Base-by-base conservation (phyloP, 1,140 invertebrate species). In the Goniozus legneri region DNA sequence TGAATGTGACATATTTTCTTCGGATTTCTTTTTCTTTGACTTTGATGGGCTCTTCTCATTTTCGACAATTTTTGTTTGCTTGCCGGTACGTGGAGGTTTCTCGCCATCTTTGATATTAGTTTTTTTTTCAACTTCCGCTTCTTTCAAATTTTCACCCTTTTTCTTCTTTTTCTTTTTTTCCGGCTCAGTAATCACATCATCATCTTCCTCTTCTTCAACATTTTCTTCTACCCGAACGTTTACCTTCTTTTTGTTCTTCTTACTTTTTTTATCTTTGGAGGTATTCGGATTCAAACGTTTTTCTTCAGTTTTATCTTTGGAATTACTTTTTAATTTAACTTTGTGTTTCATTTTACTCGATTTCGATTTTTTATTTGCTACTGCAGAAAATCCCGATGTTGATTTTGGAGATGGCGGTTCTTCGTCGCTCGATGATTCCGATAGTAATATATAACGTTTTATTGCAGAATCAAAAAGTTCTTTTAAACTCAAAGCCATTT, bases 401-500 rank as follows among this genome's bases (percentile, higher is more conserved):
- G 65, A 56, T 22, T 51, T 56, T 4, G 58, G 41, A 6, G 59
- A 52, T 0, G 57, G 37, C 4, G 62, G 50, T 22, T 77, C 69
- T 21, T 76, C 73, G 60, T 92, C 89, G 22, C 88, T 87, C 2
- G 89, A 89, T 19, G 84, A 82, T 46, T 89, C 81, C 40, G 84
- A 83, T 62, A 91, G 87, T 27, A 92, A 81, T n/a, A n/a, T n/a
- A 71, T 88, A 92, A 60, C 87, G 83, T 61, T 87, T 84, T 6
- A 88, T 85, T 1, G 88, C 82, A 45, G 82, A 81, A 43, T 89
- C 82, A 63, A 93, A 92, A 16, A 84, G 87, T 58, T 85, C 80
- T 67, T 88, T 83, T 22, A 93, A 71, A 60, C 85, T 91, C 60
- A 86, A 83, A 1, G 88, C 90, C 91, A 93, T 93, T 62, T 86